Evolutionary conservation across 2,888 invertebrate species (phyloP), one percentile per base, ranked within the genome.

Genomic region (Clepsis dumicolana): DNA sequence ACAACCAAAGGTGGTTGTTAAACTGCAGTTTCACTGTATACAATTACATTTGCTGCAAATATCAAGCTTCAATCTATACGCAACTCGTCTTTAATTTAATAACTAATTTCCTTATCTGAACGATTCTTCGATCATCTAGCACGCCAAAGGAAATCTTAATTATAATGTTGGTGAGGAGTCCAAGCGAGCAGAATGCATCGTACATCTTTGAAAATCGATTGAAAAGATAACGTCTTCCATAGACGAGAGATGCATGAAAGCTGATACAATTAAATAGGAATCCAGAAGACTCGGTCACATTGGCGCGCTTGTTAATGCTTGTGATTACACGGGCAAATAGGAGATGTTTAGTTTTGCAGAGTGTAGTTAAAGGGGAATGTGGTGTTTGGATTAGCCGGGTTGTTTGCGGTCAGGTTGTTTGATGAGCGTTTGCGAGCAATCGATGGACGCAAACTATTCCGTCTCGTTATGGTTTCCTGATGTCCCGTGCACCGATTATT

Each of bases 231-330:
- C 44, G 65, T 69, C 65, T 68, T 64, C 72, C 73, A 67, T 63
- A 73, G 69, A 75, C 75, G 75, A 75, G 74, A 84, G 84, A 83
- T 81, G 77, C 77, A 83, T 85, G 85, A 84, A 83, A 87, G 82
- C 83, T 77, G 86, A 83, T 87, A 86, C 86, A 86, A 87, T 89
- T 87, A 86, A 78, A 83, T 75, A 79, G 82, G 87, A 84, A 89
- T 88, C 84, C 84, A 88, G 85, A 87, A 79, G 87, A 85, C 82
- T 84, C 78, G 85, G 86, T 87, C 84, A 88, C 77, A 82, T 80
- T 78, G 84, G 82, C 85, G 82, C 82, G 80, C 80, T 82, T 81
- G 83, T 88, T 88, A 86, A 89, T 89, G 84, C 85, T 77, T 77
- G 38, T n/a, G 79, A 77, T 79, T 75, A 79, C 72, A 70, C 78